Percentiles rank a stretch among this genome's conserved stretches.
These are phyloP conservation scores for Vidua macroura DNA, from an alignment of 2,113 vertebrate genomes.

Conservation along the genomic window DNA sequence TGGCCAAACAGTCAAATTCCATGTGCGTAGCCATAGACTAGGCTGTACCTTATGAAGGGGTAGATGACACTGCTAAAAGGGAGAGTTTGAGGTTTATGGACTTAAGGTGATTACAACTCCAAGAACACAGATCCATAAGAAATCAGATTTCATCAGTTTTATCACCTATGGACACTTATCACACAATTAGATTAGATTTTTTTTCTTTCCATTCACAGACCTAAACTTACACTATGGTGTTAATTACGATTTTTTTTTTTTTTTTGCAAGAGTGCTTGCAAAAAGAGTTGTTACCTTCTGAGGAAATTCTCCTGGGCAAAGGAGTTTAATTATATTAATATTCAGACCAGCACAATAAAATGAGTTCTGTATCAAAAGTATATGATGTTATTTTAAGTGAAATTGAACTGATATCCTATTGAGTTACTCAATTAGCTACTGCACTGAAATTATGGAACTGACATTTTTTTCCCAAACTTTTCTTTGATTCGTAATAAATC, in stretches of 20 bases:
- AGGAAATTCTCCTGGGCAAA: neutral
- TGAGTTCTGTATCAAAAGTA: neutral
- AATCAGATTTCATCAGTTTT: neutral
- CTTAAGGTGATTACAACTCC: neutral
- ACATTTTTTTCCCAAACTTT: neutral
- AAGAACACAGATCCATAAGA: neutral
- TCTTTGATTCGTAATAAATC: neutral
- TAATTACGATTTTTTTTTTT: neutral
- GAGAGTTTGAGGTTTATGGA: neutral
- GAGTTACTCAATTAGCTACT: neutral
- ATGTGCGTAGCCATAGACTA: rapidly evolving
- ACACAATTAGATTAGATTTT: neutral
- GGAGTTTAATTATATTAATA: neutral
- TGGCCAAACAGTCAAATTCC: neutral
- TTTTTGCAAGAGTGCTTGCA: neutral
- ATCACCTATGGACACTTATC: neutral
- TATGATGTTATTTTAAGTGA: neutral
- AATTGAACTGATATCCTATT: neutral
- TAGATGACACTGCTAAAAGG: neutral
- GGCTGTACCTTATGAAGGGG: rapidly evolving
- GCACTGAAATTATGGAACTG: neutral
- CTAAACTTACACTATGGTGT: neutral
- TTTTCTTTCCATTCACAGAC: neutral
- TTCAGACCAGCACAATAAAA: neutral
- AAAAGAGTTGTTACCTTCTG: neutral